Evolutionary conservation across 2,888 invertebrate species (phyloP).

Genomic region (Chrysomela aeneicollis): DNA sequence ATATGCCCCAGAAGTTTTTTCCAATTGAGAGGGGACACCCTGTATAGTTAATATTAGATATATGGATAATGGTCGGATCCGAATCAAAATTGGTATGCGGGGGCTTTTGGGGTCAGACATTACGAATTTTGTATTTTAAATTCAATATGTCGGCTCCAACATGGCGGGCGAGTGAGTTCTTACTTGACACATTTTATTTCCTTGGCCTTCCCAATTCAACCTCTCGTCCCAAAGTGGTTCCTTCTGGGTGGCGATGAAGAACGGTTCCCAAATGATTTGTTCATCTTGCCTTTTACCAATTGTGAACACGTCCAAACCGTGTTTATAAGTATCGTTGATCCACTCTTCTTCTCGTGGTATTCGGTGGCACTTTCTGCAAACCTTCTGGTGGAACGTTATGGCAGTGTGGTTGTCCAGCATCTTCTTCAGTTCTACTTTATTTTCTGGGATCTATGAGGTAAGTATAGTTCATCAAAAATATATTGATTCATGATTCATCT

Average conservation of each 20-base stretch:
- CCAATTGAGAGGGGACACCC: too few species aligned
- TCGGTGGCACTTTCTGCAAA: conserved; percentile 47
- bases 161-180: too few species aligned
- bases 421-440: conserved; percentile 45
- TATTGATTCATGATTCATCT: too few species aligned
- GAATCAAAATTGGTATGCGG: too few species aligned
- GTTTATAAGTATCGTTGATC: conserved; percentile 39
- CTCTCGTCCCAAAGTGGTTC: conserved; percentile 55
- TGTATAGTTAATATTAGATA: too few species aligned
- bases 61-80: too few species aligned
- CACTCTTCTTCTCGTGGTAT: conserved; percentile 44
- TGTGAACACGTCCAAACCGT: conserved; percentile 46
- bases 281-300: conserved; percentile 44
- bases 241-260: conserved; percentile 52
- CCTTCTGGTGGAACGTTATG: conserved; percentile 46
- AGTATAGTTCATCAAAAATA: too few species aligned
- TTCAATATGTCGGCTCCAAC: too few species aligned
- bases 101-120: too few species aligned
- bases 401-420: conserved; percentile 49
- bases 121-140: too few species aligned
- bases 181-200: conserved; percentile 52
- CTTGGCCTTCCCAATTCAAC: conserved; percentile 54
- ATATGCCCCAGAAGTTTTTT: too few species aligned
- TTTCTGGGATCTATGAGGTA: conserved; percentile 44
- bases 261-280: conserved; percentile 52